Conservation (phyloP, 1,140 invertebrate genomes). For the Lycorma delicatula region DNA sequence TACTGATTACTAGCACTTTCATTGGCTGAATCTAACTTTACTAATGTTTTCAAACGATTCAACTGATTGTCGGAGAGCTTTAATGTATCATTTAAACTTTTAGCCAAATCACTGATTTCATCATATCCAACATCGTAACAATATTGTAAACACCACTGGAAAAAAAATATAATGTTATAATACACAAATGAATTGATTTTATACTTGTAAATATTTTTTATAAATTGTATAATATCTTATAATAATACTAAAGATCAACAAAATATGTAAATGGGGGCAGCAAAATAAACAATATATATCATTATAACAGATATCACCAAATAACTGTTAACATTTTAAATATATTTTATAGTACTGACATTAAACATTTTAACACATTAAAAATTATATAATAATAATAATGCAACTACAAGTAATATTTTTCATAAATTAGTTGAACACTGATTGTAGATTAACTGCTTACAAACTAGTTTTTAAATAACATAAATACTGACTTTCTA, state of each 20-base stretch:
- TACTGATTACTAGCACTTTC: too few species aligned
- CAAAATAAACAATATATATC: neutral
- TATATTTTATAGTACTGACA: neutral
- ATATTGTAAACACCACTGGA: slow-evolving; percentile 44
- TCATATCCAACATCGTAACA: slow-evolving; percentile 44
- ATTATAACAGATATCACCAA: neutral
- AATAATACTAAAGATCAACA: neutral
- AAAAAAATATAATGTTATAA: slow-evolving; percentile 18
- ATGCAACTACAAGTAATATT: too few species aligned
- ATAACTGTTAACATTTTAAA: neutral
- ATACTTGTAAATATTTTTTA: too few species aligned
- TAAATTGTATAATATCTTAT: slow-evolving; percentile 1
- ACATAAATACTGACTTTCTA: too few species aligned
- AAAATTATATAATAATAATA: too few species aligned
- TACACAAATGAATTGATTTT: neutral
- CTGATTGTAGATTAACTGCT: too few species aligned
- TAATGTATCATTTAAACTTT: slow-evolving; percentile 37
- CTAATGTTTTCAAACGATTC: too few species aligned
- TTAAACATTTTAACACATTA: too few species aligned
- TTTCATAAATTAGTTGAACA: too few species aligned
- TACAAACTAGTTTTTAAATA: too few species aligned
- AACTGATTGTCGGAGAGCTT: slow-evolving; percentile 40
- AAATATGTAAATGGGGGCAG: neutral
- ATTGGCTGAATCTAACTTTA: too few species aligned
- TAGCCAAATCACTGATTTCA: slow-evolving; percentile 38